A percentile compares a stretch with the other conserved stretches of the same genome.
Evolutionary conservation across 2,888 invertebrate genomes (phyloP).

Genomic region (Tuta absoluta): DNA sequence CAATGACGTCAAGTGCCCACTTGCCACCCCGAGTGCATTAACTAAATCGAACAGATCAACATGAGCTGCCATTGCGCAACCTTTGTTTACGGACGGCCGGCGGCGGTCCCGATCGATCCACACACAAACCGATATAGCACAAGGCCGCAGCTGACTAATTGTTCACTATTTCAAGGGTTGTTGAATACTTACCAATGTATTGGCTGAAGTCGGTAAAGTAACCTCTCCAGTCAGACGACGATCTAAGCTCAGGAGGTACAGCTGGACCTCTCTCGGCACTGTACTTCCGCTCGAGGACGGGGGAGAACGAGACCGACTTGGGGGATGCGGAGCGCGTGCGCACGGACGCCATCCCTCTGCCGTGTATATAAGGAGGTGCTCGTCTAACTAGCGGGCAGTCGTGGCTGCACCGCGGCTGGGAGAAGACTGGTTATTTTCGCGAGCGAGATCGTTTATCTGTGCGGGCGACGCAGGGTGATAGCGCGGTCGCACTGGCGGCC

Average conservation of each 20-base stretch:
- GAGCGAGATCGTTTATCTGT: constrained; percentile 69
- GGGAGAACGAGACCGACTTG: constrained; percentile 84
- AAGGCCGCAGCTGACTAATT: constrained; percentile 74
- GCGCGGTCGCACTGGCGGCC: constrained; percentile 73
- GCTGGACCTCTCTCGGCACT: constrained; percentile 67
- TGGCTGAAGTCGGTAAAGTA: constrained; percentile 78
- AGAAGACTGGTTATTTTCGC: constrained; percentile 75
- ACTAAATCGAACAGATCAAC: constrained; percentile 22
- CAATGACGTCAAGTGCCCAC: constrained; percentile 18
- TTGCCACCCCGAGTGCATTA: constrained; percentile 21
- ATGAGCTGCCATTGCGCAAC: constrained; percentile 63
- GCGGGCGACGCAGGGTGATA: constrained; percentile 73
- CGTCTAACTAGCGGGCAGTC: constrained; percentile 65
- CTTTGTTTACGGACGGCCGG: constrained; percentile 69
- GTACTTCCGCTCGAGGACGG: constrained; percentile 81
- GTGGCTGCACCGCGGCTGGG: constrained; percentile 72
- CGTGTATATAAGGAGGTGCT: constrained; percentile 68
- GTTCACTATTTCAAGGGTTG: constrained; percentile 43
- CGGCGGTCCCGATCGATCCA: constrained; percentile 65
- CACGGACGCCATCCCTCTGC: constrained; percentile 80
- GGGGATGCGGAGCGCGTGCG: constrained; percentile 85
- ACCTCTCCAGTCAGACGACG: constrained; percentile 71
- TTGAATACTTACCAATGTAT: constrained; percentile 73
- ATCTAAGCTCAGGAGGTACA: constrained; percentile 62
- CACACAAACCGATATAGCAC: constrained; percentile 75